Conservation (phyloP, 2,888 invertebrate species). For the Kuschelorhynchus macadamiae region DNA sequence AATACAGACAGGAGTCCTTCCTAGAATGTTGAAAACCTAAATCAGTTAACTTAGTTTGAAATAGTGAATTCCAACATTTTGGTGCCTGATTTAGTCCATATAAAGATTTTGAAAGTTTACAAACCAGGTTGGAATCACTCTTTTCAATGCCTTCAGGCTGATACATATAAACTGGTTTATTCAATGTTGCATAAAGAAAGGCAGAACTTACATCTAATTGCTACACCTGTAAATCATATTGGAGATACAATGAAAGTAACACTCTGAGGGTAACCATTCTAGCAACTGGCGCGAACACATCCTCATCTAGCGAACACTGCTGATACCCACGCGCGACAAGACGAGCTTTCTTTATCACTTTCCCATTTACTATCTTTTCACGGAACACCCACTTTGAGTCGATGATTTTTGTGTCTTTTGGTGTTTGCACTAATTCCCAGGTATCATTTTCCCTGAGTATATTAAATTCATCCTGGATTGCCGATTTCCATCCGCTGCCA, state of each 20-base stretch:
- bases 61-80: constrained; percentile 29
- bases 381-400: too few relatives aligned
- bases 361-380: constrained; percentile 49
- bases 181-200: constrained; percentile 23
- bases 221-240: constrained; percentile 8
- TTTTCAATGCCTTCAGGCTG: constrained; percentile 27
- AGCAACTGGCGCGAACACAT: constrained; percentile 27
- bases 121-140: constrained; percentile 15
- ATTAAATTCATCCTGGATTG: too few relatives aligned
- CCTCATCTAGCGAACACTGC: constrained; percentile 29
- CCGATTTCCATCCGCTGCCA: too few relatives aligned
- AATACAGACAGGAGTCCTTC: constrained; percentile 34
- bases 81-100: too few relatives aligned
- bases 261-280: constrained; percentile 25
- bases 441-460: too few relatives aligned
- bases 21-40: background rate
- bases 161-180: constrained; percentile 35
- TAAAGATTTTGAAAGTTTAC: constrained; percentile 31
- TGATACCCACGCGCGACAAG: constrained; percentile 31
- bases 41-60: background rate
- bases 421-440: too few relatives aligned
- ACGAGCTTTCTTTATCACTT: too few relatives aligned
- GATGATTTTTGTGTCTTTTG: too few relatives aligned
- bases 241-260: constrained; percentile 19
- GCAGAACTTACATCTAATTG: constrained; percentile 37